A percentile compares a stretch with the other conserved stretches of the same genome.
These are phyloP conservation scores for Tapirus terrestris DNA, from an alignment of 2,113 vertebrate species.

Conservation along the genomic window DNA sequence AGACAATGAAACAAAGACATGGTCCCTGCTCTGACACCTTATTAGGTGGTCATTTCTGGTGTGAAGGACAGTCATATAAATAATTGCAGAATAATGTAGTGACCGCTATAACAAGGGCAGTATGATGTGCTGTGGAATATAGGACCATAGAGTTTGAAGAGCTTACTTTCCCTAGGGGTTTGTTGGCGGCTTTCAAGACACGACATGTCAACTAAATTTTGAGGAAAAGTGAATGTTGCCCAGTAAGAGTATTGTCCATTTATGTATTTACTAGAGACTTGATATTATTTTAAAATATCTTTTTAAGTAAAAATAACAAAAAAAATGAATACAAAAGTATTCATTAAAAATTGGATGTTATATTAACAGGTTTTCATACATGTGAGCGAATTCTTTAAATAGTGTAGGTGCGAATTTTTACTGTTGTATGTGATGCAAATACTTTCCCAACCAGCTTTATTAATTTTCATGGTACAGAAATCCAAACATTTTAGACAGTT, in stretches of 20 bases:
- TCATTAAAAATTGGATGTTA: background rate
- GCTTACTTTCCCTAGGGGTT: background rate
- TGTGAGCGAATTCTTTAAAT: background rate
- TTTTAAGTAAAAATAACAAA: constrained; percentile 39
- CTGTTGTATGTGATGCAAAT: background rate
- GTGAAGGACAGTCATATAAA: background rate
- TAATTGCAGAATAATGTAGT: background rate
- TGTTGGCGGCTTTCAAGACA: background rate
- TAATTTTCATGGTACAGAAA: constrained; percentile 51
- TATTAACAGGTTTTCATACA: background rate
- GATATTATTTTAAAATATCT: background rate
- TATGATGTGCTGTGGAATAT: background rate
- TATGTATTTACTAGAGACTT: background rate
- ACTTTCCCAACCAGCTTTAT: constrained; percentile 34
- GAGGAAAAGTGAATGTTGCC: background rate
- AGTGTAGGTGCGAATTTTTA: background rate
- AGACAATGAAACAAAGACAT: background rate
- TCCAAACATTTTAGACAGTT: constrained; percentile 46
- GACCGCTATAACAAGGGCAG: background rate
- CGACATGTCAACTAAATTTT: background rate
- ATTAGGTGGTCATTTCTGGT: background rate
- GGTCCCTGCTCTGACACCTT: background rate
- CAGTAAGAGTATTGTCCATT: background rate
- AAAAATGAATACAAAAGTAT: background rate
- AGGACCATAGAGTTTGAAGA: background rate